A percentile compares a stretch with the other conserved stretches of the same genome.
Conservation (phyloP, 2,797 vertebrate species). For the Cyclura pinguis region DNA sequence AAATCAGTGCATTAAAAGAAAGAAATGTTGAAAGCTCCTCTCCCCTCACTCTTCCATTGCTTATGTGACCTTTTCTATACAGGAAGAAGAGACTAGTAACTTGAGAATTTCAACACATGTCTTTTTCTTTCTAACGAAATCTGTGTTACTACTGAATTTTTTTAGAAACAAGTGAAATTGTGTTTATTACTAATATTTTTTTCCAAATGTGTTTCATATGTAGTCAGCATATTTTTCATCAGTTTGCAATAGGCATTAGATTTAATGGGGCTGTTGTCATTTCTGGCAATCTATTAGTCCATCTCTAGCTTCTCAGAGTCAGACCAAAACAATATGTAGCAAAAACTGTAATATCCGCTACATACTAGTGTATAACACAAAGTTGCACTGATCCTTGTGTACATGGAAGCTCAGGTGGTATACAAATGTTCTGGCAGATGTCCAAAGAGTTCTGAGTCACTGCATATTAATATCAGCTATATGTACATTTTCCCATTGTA, state of each 20-base stretch:
- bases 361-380: background rate
- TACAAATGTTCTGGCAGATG: background rate
- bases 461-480: background rate
- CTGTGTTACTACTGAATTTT: background rate
- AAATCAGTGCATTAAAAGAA: slow-evolving; percentile 48
- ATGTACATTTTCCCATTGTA: background rate
- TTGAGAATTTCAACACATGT: slow-evolving; percentile 24
- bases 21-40: slow-evolving; percentile 24
- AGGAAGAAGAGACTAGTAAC: slow-evolving; percentile 32
- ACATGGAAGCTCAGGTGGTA: background rate
- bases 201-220: background rate
- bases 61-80: slow-evolving; percentile 35
- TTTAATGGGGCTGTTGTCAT: background rate
- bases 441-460: background rate
- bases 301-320: background rate
- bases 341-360: background rate
- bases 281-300: background rate
- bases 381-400: background rate
- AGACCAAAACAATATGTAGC: background rate
- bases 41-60: background rate
- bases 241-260: background rate
- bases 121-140: background rate
- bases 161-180: background rate
- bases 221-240: background rate
- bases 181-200: background rate